These are phyloP conservation scores for Epinephelus lanceolatus DNA, from an alignment of 2,113 vertebrate species.

Conservation along the genomic window DNA sequence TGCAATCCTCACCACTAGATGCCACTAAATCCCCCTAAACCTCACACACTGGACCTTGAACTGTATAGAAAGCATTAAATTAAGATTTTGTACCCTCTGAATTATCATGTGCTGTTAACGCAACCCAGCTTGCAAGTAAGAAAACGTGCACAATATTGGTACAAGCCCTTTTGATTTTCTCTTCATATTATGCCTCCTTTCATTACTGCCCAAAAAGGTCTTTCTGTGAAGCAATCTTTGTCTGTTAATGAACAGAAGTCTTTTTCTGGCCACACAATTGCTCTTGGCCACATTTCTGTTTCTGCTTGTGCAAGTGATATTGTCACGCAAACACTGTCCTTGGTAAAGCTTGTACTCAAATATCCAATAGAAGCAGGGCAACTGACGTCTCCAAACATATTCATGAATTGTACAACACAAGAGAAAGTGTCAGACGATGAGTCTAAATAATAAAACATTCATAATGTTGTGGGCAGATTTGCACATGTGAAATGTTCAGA, in stretches of 20 bases:
- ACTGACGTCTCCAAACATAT: neutral
- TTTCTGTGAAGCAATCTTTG: neutral
- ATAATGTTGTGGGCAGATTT: slow-evolving; percentile 13
- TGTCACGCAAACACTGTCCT: neutral
- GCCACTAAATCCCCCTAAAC: no score
- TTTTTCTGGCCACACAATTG: neutral
- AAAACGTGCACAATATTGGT: neutral
- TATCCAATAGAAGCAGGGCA: neutral
- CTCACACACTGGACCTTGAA: no score
- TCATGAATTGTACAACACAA: neutral
- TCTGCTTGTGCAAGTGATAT: neutral
- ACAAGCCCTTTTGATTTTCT: neutral
- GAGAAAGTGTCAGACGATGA: neutral
- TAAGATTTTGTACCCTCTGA: neutral
- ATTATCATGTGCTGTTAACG: neutral
- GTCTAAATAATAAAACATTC: slow-evolving; percentile 29
- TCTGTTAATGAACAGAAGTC: neutral
- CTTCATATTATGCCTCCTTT: neutral
- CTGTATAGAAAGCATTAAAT: no score
- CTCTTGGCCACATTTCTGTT: neutral
- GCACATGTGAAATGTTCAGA: slow-evolving; percentile 6
- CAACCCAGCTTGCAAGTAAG: neutral
- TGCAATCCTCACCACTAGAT: no score
- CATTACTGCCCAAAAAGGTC: neutral
- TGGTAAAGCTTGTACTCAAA: neutral